Percentiles rank a stretch among this genome's conserved stretches.
These are phyloP conservation scores for Ranitomeya imitator DNA, from an alignment of 2,113 vertebrate species.

Conservation along the genomic window DNA sequence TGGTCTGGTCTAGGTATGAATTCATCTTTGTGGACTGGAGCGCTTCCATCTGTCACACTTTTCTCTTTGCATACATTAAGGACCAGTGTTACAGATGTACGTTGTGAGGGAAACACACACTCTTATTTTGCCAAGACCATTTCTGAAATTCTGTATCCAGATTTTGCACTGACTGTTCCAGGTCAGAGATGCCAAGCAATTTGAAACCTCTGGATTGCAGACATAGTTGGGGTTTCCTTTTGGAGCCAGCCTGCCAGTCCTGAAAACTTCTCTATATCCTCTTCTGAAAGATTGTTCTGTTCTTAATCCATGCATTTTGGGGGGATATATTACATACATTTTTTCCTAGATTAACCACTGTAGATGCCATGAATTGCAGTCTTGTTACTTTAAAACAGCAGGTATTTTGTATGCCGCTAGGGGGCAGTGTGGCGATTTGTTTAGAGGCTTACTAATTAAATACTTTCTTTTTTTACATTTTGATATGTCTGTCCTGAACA, in stretches of 20 bases:
- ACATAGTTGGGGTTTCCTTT: constrained; percentile 56
- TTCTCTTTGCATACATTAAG: constrained; percentile 39
- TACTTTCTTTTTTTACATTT: background rate
- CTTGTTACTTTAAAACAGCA: background rate
- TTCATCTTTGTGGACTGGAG: constrained; percentile 26
- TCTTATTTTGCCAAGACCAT: constrained; percentile 1
- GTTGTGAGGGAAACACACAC: constrained; percentile 33
- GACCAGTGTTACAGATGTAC: background rate
- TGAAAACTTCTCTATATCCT: constrained; percentile 44
- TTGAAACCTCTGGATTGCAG: constrained; percentile 25
- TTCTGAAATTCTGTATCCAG: background rate
- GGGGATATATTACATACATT: constrained; percentile 32
- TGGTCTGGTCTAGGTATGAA: constrained; percentile 15
- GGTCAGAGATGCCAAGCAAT: constrained; percentile 37
- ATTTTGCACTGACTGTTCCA: constrained; percentile 26
- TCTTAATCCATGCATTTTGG: constrained; percentile 13
- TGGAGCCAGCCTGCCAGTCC: constrained; percentile 44
- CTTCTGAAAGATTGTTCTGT: constrained; percentile 54
- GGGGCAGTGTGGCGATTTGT: constrained; percentile 4
- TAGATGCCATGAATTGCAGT: constrained; percentile 23
- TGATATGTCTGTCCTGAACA: background rate
- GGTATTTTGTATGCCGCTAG: background rate
- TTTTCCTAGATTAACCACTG: constrained; percentile 20
- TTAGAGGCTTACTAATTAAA: background rate
- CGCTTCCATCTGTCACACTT: constrained; percentile 26